Conservation (phyloP, 1,140 invertebrate species). For the Pseudomyrmex gracilis region DNA sequence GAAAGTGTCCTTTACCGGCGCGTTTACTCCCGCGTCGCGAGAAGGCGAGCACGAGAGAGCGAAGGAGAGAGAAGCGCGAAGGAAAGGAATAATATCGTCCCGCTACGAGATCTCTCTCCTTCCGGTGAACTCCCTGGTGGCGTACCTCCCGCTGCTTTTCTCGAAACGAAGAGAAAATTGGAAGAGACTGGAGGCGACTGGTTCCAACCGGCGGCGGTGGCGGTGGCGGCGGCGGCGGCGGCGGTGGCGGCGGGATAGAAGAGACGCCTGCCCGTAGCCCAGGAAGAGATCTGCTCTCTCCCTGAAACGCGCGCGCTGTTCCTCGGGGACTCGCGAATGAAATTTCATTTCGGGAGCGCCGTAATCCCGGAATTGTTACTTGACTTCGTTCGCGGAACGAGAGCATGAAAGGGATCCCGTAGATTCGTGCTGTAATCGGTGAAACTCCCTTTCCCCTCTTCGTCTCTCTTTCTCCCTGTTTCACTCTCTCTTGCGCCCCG, state of each 20-base stretch:
- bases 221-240: not conserved
- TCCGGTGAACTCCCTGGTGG: slow-evolving; percentile 72
- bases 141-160: slow-evolving; percentile 66
- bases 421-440: slow-evolving; percentile 72
- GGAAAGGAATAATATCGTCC: slow-evolving; percentile 76
- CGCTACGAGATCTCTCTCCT: slow-evolving; percentile 72
- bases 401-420: slow-evolving; percentile 72
- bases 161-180: slow-evolving; percentile 80
- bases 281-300: slow-evolving; percentile 49
- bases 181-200: slow-evolving; percentile 73
- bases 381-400: slow-evolving; percentile 75
- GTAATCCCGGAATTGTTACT: slow-evolving; percentile 80
- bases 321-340: slow-evolving; percentile 77
- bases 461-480: not conserved
- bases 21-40: not conserved
- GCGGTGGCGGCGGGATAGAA: slow-evolving; percentile 26
- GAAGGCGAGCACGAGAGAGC: not conserved
- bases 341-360: slow-evolving; percentile 77
- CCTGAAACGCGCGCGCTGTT: slow-evolving; percentile 67
- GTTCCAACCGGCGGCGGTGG: slow-evolving; percentile 31
- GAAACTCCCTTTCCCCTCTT: slow-evolving; percentile 53
- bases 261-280: slow-evolving; percentile 11
- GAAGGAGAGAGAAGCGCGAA: not conserved
- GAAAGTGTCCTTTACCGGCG: slow-evolving; percentile 41
- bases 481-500: not conserved